A percentile compares a stretch with the other conserved stretches of the same genome.
Conservation (phyloP, 2,888 invertebrate genomes). For the Cyrtodaria siliqua region DNA sequence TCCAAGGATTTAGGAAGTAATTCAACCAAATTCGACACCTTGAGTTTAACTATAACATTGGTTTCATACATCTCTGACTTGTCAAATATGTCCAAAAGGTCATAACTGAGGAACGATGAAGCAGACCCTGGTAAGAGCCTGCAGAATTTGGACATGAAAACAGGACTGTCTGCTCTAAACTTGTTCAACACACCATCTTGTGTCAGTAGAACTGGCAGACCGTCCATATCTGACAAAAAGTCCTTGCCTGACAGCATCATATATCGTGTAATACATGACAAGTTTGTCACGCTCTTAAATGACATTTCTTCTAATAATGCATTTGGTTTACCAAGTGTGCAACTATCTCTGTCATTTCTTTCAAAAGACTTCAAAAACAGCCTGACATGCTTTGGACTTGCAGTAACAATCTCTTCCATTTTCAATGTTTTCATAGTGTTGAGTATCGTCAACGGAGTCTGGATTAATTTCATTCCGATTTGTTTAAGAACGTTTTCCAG, state of each 20-base stretch:
- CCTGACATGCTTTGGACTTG: conserved; percentile 34
- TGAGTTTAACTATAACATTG: conserved; percentile 2
- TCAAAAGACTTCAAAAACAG: conserved; percentile 38
- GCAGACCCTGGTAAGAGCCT: conserved; percentile 35
- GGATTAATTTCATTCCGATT: conserved; percentile 48
- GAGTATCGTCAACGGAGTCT: conserved; percentile 27
- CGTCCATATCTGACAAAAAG: conserved; percentile 32
- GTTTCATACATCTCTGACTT: neutral
- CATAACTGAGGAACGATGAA: conserved; percentile 32
- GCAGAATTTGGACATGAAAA: conserved; percentile 27
- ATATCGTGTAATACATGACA: conserved; percentile 24
- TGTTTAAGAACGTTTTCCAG: conserved; percentile 29
- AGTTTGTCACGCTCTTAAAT: conserved; percentile 14
- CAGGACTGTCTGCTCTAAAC: too few relatives aligned
- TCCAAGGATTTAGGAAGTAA: neutral
- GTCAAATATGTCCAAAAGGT: conserved; percentile 10
- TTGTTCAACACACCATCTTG: too few relatives aligned
- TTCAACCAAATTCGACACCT: conserved; percentile 3
- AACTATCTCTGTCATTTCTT: neutral
- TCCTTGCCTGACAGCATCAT: conserved; percentile 12
- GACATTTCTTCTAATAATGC: conserved; percentile 21
- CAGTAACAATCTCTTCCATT: neutral
- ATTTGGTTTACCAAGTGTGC: conserved; percentile 5
- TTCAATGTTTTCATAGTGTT: conserved; percentile 27
- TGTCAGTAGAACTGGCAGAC: conserved; percentile 60